Conservation (phyloP, 2,888 invertebrate species). For the Leucania comma region DNA sequence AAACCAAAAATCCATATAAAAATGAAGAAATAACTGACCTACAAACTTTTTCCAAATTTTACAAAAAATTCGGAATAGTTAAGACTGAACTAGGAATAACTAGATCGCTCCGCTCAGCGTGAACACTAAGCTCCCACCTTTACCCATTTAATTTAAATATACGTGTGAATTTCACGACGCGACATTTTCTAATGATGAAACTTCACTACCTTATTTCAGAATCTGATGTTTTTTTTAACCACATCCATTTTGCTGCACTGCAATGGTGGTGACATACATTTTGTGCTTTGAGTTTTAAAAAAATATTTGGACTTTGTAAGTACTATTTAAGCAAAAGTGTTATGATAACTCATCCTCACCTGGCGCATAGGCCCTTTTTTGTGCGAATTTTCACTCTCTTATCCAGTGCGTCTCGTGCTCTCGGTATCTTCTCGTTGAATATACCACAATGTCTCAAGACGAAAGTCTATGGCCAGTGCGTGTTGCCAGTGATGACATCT, state of each 20-base stretch:
- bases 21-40: too few species aligned
- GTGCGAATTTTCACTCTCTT: too few species aligned
- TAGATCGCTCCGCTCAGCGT: slow-evolving; percentile 21
- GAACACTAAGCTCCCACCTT: background rate
- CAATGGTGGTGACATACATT: slow-evolving; percentile 12
- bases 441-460: too few species aligned
- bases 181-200: slow-evolving; percentile 52
- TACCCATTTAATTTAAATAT: slow-evolving; percentile 54
- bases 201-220: slow-evolving; percentile 47
- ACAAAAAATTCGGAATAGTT: too few species aligned
- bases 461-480: too few species aligned
- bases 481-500: too few species aligned
- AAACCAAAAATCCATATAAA: too few species aligned
- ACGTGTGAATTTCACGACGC: slow-evolving; percentile 46
- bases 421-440: too few species aligned
- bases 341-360: too few species aligned
- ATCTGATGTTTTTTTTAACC: slow-evolving; percentile 36
- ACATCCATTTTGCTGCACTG: background rate
- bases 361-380: too few species aligned
- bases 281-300: background rate
- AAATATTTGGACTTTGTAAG: background rate
- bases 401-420: rapidly evolving
- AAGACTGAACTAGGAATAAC: too few species aligned
- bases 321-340: background rate
- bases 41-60: too few species aligned